phyloP scores from a whole-genome alignment of 2,797 vertebrate genomes.

The Hyperoplus lanceolatus region DNA sequence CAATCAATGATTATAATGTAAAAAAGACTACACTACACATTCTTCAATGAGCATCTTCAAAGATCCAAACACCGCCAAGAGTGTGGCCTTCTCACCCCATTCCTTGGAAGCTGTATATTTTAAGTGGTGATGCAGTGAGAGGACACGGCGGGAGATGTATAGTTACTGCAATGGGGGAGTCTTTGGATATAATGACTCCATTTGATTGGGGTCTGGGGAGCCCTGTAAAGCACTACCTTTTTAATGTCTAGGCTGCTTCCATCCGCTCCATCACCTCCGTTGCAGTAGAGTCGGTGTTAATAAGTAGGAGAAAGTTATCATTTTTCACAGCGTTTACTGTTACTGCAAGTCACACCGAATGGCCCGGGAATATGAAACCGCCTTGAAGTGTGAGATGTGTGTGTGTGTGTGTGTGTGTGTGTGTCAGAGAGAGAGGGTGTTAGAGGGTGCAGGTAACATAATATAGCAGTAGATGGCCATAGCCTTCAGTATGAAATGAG shows the following conservation, averaged over 20 bases:
- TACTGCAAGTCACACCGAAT: slow-evolving; percentile 13
- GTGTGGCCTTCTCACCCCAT: slow-evolving; percentile 11
- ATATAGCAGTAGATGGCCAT: slow-evolving; percentile 38
- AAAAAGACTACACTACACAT: slow-evolving; percentile 1
- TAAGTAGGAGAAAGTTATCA: slow-evolving; percentile 32
- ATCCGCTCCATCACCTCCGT: slow-evolving; percentile 44
- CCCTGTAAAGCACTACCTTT: slow-evolving; percentile 55
- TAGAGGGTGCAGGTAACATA: slow-evolving; percentile 17
- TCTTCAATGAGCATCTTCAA: slow-evolving; percentile 39
- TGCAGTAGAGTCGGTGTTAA: slow-evolving; percentile 36
- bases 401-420: neutral
- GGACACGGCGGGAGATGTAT: slow-evolving; percentile 50
- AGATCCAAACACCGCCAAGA: slow-evolving; percentile 19
- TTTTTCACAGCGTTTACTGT: slow-evolving; percentile 36
- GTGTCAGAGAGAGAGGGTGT: neutral
- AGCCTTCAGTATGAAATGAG: slow-evolving; percentile 52
- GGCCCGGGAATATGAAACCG: slow-evolving; percentile 25
- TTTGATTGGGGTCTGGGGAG: slow-evolving; percentile 47
- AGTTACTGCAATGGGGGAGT: slow-evolving; percentile 51
- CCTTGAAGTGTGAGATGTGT: neutral
- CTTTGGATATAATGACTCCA: slow-evolving; percentile 57
- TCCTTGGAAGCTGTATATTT: slow-evolving; percentile 46
- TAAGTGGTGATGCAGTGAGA: slow-evolving; percentile 44
- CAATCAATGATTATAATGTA: slow-evolving; percentile 37
- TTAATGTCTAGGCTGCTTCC: slow-evolving; percentile 35